Percentiles rank a stretch among this genome's conserved stretches.
Conservation (phyloP, 2,797 vertebrate genomes). For the Zalophus californianus region DNA sequence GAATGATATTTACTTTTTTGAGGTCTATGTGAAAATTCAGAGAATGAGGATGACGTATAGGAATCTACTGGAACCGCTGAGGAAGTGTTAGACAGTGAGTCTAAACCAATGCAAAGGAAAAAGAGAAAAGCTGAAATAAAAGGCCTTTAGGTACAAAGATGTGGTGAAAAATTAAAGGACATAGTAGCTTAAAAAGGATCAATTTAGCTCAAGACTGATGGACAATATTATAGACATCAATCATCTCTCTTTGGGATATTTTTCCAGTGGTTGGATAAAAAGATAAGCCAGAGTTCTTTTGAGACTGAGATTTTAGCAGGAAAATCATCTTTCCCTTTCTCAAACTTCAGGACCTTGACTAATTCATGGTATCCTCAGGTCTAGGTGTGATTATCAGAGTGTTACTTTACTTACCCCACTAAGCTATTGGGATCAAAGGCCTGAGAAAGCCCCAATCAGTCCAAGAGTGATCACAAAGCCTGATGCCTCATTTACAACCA, state of each 20-base stretch:
- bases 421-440: background rate
- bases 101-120: slow-evolving; percentile 10
- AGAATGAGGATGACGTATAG: background rate
- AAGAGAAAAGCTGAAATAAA: background rate
- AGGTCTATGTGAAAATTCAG: background rate
- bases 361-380: background rate
- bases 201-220: background rate
- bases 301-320: background rate
- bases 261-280: background rate
- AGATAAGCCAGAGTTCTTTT: background rate
- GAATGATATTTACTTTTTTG: background rate
- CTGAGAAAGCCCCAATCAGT: background rate
- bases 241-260: background rate
- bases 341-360: background rate
- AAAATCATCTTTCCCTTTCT: background rate
- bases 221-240: background rate
- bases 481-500: background rate
- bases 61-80: background rate
- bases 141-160: background rate
- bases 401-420: background rate
- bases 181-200: background rate
- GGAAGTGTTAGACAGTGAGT: background rate
- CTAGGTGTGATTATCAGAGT: background rate
- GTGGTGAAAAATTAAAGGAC: background rate
- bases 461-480: background rate